These are phyloP conservation scores for Melanargia galathea DNA, from an alignment of 2,888 invertebrate genomes.

Conservation along the genomic window DNA sequence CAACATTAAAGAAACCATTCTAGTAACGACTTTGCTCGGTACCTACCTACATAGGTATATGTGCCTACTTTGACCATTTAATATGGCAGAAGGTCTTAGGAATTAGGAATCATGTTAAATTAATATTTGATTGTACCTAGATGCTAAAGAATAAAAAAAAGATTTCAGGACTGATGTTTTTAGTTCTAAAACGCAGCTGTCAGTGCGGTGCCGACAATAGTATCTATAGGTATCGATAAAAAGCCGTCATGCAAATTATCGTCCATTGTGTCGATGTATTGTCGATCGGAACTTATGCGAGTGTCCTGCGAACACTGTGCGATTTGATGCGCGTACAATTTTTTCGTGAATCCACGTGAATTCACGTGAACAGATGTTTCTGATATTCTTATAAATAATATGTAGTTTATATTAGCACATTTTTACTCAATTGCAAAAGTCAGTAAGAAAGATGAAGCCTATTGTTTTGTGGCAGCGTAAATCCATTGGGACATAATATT, in stretches of 20 bases:
- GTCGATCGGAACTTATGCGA: slow-evolving; percentile 60
- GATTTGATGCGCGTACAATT: slow-evolving; percentile 68
- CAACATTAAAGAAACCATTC: neutral
- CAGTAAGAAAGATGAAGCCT: neutral
- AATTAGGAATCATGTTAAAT: no score
- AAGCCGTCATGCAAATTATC: slow-evolving; percentile 81
- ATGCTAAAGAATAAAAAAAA: neutral
- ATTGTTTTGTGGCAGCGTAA: neutral
- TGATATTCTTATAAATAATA: slow-evolving; percentile 8
- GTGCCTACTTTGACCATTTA: no score
- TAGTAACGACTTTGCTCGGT: neutral
- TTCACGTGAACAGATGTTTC: slow-evolving; percentile 64
- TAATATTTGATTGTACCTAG: neutral
- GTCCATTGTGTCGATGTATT: slow-evolving; percentile 70
- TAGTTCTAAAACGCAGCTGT: slow-evolving; percentile 61
- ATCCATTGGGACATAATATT: neutral
- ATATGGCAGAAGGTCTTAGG: no score
- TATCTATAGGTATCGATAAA: slow-evolving; percentile 65
- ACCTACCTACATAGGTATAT: neutral
- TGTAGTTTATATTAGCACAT: neutral
- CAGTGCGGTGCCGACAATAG: slow-evolving; percentile 62
- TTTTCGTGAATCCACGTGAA: slow-evolving; percentile 61
- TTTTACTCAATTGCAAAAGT: neutral
- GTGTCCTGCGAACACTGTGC: slow-evolving; percentile 64
- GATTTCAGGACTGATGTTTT: slow-evolving; percentile 12